Evolutionary conservation across 1,140 invertebrate genomes (phyloP).

Genomic region (Eurosta solidaginis): DNA sequence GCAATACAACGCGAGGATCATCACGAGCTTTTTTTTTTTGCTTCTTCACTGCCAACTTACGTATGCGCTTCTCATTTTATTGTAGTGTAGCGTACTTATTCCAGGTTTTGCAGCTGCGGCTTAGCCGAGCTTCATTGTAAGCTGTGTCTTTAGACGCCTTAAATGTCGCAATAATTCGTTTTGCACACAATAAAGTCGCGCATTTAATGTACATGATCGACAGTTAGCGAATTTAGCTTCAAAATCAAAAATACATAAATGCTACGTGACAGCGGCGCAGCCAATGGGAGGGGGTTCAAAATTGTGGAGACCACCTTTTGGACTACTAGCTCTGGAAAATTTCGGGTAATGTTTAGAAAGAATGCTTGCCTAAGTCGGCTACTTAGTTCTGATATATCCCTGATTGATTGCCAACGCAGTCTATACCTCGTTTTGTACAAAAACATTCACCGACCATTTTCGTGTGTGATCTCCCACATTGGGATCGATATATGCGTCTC

Average conservation of each 20-base stretch:
- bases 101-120: background rate
- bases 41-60: background rate
- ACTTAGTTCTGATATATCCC: no score
- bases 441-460: no score
- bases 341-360: no score
- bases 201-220: slow-evolving; percentile 1
- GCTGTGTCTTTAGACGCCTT: slow-evolving; percentile 15
- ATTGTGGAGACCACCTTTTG: background rate
- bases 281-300: no score
- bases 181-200: slow-evolving; percentile 30
- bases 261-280: background rate
- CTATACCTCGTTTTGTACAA: no score
- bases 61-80: background rate
- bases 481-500: no score
- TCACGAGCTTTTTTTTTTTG: no score
- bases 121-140: background rate
- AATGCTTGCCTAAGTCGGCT: no score
- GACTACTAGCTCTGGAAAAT: no score
- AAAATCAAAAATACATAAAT: background rate
- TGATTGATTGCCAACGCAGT: no score
- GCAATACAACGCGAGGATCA: background rate
- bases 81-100: background rate
- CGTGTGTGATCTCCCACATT: no score
- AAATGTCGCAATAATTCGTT: slow-evolving; percentile 32
- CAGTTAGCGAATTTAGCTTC: background rate